Evolutionary conservation across 1,140 invertebrate species (phyloP), one percentile per base, ranked within the genome.

Genomic region (Drosophila paulistorum): DNA sequence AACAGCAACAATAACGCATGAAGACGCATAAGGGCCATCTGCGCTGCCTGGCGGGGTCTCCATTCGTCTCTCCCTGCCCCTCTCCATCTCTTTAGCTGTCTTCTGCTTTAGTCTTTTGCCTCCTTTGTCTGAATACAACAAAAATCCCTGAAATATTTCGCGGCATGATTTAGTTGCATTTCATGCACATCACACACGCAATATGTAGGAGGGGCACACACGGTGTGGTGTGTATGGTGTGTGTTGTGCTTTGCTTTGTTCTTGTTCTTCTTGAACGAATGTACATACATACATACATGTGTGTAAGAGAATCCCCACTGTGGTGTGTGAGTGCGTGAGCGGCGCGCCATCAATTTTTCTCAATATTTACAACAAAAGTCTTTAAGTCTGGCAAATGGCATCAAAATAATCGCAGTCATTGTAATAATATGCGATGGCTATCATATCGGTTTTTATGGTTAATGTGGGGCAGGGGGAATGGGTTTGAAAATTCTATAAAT

Each of bases 111-210:
- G 10, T 23, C 7, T n/a, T 51, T 23, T 66, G 60, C 70, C 66
- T 77, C 59, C 54, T 51, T 79, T 45, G 64, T 77, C 54, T 81
- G 71, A 77, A 51, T 10, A 51, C 9, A 51, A 51, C 17, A 51
- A 51, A 51, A 86, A 86, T 81, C 82, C 79, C 82, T 79, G 82
- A 86, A 86, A 86, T 86, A 79, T 86, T 86, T 86, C 79, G 75
- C 78, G 82, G 82, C 82, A 86, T 86, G 82, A 86, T 86, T 86
- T 86, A 86, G 82, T 86, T 86, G 82, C 82, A 85, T 85, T 86
- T 85, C 82, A 86, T 78, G 81, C 81, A 86, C 82, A 85, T 85
- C 82, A 75, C 82, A 75, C 82, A 86, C 83, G 81, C 81, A 85
- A 85, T 74, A 69, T 55, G 51, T 58, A 62, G 67, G 48, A 45